Percentiles rank a stretch among this genome's conserved stretches.
Evolutionary conservation across 2,113 vertebrate species (phyloP).

Genomic region (Chlorodrepanis virens): DNA sequence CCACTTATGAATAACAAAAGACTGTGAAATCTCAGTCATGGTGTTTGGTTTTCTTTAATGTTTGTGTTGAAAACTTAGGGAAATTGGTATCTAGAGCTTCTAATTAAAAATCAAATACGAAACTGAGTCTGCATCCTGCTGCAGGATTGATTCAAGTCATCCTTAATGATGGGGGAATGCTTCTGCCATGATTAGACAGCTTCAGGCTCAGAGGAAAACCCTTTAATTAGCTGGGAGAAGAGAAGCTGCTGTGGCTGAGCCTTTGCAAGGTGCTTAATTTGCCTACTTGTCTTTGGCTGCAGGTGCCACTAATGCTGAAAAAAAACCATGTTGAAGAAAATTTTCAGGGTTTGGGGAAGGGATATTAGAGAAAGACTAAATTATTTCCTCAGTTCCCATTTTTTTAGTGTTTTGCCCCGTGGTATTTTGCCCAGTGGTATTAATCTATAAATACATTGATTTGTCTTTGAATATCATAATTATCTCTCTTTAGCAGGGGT

Average conservation of each 20-base stretch:
- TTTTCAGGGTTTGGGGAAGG: neutral
- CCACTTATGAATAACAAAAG: neutral
- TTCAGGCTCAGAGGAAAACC: slow-evolving; percentile 22
- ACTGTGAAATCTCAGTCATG: neutral
- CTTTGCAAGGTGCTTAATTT: neutral
- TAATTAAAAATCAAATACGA: neutral
- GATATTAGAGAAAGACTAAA: neutral
- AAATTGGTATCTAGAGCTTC: neutral
- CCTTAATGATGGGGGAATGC: slow-evolving; percentile 18
- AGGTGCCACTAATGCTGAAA: neutral
- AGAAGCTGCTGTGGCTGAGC: neutral
- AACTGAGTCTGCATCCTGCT: neutral
- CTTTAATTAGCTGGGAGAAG: slow-evolving; percentile 1
- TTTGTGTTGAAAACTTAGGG: neutral
- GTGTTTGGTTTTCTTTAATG: neutral
- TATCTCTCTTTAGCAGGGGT: neutral
- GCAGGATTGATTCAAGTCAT: neutral
- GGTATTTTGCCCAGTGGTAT: no score
- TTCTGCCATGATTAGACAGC: neutral
- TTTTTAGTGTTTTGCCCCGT: neutral
- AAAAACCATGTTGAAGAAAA: neutral
- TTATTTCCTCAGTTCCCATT: neutral
- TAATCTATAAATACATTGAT: neutral
- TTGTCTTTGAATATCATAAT: neutral
- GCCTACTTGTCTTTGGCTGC: neutral